Conservation (phyloP, 2,797 vertebrate species). For the Falco peregrinus region DNA sequence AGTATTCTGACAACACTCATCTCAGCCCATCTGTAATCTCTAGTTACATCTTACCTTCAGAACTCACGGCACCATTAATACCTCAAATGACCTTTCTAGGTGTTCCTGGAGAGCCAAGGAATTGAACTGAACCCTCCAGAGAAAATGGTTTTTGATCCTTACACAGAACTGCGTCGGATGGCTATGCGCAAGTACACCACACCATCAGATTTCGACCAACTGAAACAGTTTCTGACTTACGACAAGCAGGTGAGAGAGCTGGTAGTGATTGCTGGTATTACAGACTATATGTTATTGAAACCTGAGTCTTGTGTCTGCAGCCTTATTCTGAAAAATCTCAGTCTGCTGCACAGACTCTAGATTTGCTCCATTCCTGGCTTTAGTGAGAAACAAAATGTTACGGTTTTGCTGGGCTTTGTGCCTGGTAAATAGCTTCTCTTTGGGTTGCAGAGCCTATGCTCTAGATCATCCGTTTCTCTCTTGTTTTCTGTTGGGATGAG, state of each 20-base stretch:
- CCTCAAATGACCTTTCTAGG: slow-evolving; percentile 72
- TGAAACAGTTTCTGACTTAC: slow-evolving; percentile 86
- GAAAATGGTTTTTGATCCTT: slow-evolving; percentile 81
- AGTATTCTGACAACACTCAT: background rate
- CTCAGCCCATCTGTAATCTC: background rate
- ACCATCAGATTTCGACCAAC: slow-evolving; percentile 77
- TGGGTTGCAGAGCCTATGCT: background rate
- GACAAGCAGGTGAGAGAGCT: slow-evolving; percentile 86
- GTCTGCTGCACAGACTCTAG: background rate
- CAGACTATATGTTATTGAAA: background rate
- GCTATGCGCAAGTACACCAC: slow-evolving; percentile 65
- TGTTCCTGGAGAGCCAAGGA: slow-evolving; percentile 93
- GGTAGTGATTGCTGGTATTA: background rate
- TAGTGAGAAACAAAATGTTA: background rate
- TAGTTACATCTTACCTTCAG: background rate
- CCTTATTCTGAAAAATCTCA: background rate
- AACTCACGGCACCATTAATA: background rate
- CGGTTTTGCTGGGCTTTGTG: background rate
- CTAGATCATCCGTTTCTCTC: background rate
- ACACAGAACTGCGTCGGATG: slow-evolving; percentile 68
- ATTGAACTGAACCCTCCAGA: slow-evolving; percentile 88
- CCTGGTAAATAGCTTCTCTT: background rate
- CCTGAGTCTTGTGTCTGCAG: background rate
- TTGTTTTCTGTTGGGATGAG: background rate
- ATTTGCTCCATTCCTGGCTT: background rate